Percentiles rank a stretch among this genome's conserved stretches.
Conservation (phyloP, 2,113 vertebrate species). For the Mixornis gularis region DNA sequence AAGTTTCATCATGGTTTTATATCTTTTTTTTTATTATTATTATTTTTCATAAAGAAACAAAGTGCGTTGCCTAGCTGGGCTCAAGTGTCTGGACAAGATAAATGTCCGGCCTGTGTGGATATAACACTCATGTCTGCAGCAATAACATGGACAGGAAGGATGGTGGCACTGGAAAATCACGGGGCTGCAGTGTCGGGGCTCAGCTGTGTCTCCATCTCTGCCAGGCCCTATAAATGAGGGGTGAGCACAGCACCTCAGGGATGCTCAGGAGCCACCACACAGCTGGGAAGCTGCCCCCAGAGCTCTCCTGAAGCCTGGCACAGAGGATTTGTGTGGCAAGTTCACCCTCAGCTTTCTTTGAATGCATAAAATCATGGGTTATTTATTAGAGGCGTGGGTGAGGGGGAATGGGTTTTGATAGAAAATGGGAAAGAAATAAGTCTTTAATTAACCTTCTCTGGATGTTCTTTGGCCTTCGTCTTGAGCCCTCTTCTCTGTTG, state of each 20-base stretch:
- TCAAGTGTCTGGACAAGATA: not conserved
- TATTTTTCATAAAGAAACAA: constrained; percentile 12
- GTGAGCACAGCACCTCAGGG: not conserved
- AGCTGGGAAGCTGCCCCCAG: not conserved
- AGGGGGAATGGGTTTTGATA: not conserved
- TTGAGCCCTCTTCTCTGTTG: not conserved
- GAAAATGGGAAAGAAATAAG: not conserved
- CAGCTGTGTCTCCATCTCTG: not conserved
- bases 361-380: not conserved
- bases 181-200: not conserved
- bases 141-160: not conserved
- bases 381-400: not conserved
- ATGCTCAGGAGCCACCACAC: not conserved
- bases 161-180: not conserved
- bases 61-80: not conserved
- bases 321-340: not conserved
- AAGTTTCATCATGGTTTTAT: not conserved
- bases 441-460: not conserved
- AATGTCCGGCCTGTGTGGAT: not conserved
- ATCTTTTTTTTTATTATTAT: not conserved
- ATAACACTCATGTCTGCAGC: not conserved
- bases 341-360: not conserved
- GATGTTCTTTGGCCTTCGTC: not conserved
- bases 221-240: not conserved
- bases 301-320: not conserved